A percentile compares a stretch with the other conserved stretches of the same genome.
Conservation (phyloP, 2,888 invertebrate species). For the Melitaea athalia region DNA sequence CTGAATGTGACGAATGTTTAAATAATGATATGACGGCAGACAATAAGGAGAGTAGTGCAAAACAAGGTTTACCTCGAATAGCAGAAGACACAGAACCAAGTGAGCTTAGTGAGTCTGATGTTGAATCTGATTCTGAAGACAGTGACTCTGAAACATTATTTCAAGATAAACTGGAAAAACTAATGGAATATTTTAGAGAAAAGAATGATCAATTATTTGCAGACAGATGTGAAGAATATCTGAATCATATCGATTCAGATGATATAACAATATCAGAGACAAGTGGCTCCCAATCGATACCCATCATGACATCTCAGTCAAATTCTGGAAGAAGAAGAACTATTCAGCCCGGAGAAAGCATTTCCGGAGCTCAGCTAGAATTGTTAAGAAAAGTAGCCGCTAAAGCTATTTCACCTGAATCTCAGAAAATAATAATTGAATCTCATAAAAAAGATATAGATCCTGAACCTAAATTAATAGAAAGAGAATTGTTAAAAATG, state of each 20-base stretch:
- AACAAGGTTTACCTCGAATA: conserved; percentile 75
- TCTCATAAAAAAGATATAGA: conserved; percentile 80
- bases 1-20: conserved; percentile 93
- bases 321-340: conserved; percentile 80
- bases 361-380: conserved; percentile 83
- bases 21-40: conserved; percentile 79
- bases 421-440: conserved; percentile 80
- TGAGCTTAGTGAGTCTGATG: conserved; percentile 83
- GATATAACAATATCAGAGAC: conserved; percentile 79
- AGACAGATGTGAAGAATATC: conserved; percentile 83
- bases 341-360: conserved; percentile 83
- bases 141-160: conserved; percentile 85
- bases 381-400: conserved; percentile 83
- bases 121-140: conserved; percentile 83
- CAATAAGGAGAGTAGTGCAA: conserved; percentile 68
- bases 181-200: conserved; percentile 86
- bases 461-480: conserved; percentile 80
- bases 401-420: conserved; percentile 78
- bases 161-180: conserved; percentile 86
- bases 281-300: conserved; percentile 76
- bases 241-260: conserved; percentile 78
- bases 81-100: conserved; percentile 82
- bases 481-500: conserved; percentile 78
- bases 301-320: conserved; percentile 75
- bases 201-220: conserved; percentile 87